Conservation (phyloP, 2,888 invertebrate species). For the Caenorhabditis zanzibari region DNA sequence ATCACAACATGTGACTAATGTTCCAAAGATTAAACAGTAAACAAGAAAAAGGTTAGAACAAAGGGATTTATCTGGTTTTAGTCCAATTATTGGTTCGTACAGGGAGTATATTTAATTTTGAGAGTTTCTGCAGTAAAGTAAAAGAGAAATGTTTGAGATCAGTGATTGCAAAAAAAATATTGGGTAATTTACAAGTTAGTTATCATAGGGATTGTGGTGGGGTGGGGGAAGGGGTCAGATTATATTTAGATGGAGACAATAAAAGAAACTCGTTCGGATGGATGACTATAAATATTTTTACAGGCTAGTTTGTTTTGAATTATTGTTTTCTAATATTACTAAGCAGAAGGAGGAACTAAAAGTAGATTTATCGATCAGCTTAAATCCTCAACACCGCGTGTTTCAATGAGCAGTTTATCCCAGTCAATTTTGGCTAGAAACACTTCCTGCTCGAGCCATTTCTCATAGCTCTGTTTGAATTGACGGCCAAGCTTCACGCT, state of each 20-base stretch:
- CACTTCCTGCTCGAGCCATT: conserved; percentile 97
- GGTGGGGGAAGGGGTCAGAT: not conserved
- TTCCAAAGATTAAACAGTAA: not conserved
- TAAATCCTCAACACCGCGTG: conserved; percentile 50
- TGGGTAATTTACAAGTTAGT: conserved; percentile 50
- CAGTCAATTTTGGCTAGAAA: conserved; percentile 88
- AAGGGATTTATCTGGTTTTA: conserved; percentile 34
- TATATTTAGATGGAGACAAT: conserved; percentile 11
- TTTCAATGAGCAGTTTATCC: conserved; percentile 85
- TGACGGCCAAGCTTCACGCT: conserved; percentile 54
- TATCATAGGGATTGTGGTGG: not conserved
- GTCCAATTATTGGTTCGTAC: conserved; percentile 52
- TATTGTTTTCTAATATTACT: not conserved
- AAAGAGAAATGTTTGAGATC: conserved; percentile 28
- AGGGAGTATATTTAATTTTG: conserved; percentile 5
- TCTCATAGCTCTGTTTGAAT: conserved; percentile 88
- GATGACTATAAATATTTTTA: conserved; percentile 38
- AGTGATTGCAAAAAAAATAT: conserved; percentile 32
- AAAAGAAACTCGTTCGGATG: conserved; percentile 5
- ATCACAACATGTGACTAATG: conserved; percentile 27
- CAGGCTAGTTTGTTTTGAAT: conserved; percentile 28
- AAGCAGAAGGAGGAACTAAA: not conserved
- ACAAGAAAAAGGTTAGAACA: conserved; percentile 24
- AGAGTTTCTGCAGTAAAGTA: not conserved
- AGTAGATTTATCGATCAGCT: conserved; percentile 10